A percentile compares a stretch with the other conserved stretches of the same genome.
Conservation (phyloP, 2,113 vertebrate species). For the Ictalurus furcatus region DNA sequence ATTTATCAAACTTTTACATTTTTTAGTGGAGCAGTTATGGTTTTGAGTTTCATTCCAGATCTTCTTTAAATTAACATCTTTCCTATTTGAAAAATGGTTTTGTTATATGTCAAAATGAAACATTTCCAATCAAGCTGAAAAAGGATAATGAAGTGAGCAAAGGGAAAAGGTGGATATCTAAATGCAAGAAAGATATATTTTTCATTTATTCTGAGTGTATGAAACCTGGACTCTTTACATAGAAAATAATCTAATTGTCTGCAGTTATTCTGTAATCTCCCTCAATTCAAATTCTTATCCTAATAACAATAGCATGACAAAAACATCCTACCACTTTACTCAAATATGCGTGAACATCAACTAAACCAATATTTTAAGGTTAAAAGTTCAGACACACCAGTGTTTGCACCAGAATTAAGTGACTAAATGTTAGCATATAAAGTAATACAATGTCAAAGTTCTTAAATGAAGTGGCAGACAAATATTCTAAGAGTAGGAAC, state of each 20-base stretch:
- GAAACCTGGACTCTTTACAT: neutral
- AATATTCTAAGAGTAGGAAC: neutral
- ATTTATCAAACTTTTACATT: constrained; percentile 39
- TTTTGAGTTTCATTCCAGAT: constrained; percentile 43
- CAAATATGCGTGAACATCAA: neutral
- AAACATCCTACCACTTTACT: neutral
- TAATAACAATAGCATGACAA: neutral
- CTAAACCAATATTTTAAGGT: constrained; percentile 7
- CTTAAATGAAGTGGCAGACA: neutral
- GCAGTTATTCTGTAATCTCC: neutral
- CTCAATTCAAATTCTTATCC: neutral
- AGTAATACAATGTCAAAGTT: neutral
- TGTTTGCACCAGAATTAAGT: neutral
- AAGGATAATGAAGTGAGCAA: neutral
- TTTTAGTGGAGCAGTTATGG: constrained; percentile 31
- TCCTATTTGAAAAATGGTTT: constrained; percentile 32
- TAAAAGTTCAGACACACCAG: neutral
- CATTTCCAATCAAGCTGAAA: constrained; percentile 10
- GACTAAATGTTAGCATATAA: neutral
- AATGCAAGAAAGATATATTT: neutral
- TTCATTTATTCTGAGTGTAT: neutral
- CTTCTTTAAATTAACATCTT: constrained; percentile 28
- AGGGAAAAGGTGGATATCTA: neutral
- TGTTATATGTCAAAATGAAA: constrained; percentile 24
- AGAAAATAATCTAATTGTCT: neutral